Evolutionary conservation across 2,113 vertebrate species (phyloP), one percentile per base, ranked within the genome.

Genomic region (Condylura cristata): DNA sequence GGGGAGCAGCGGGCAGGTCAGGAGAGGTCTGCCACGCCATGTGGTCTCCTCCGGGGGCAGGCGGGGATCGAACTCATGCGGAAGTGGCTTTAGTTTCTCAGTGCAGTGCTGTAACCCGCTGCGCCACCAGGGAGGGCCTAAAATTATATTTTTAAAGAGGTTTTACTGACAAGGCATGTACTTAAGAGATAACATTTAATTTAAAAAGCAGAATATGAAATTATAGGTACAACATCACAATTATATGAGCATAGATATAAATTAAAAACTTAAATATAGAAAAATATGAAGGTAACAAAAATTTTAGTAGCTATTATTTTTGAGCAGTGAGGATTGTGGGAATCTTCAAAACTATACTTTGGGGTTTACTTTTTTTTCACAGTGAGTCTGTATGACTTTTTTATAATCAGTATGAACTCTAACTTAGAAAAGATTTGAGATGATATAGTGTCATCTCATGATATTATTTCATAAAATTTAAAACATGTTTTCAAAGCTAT

Each of bases 111-210:
- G n/a, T n/a, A n/a, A n/a, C n/a, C n/a, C n/a, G n/a, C n/a, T n/a
- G n/a, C n/a, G n/a, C n/a, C n/a, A n/a, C n/a, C n/a, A n/a, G n/a
- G n/a, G n/a, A n/a, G n/a, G n/a, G n/a, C n/a, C n/a, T n/a, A n/a
- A n/a, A n/a, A n/a, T n/a, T n/a, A n/a, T n/a, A n/a, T 44, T 91
- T 94, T 66, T 18, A 70, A 74, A 85, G 79, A 94, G 32, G 44
- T 46, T 86, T 94, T 84, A 68, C 60, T 87, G 75, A 72, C 6
- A 66, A 28, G 32, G 39, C 1, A 17, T 53, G 66, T 48, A 6
- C 16, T 89, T 58, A 75, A 68, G 34, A 96, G 88, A 37, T 26
- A 91, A 56, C 53, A 80, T 48, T 81, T 71, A 72, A 78, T 74
- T 82, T 61, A 44, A 65, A 85, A 84, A 60, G 22, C 24, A 63